Conservation (phyloP, 2,888 invertebrate genomes). For the Gisinianus flammeolus region DNA sequence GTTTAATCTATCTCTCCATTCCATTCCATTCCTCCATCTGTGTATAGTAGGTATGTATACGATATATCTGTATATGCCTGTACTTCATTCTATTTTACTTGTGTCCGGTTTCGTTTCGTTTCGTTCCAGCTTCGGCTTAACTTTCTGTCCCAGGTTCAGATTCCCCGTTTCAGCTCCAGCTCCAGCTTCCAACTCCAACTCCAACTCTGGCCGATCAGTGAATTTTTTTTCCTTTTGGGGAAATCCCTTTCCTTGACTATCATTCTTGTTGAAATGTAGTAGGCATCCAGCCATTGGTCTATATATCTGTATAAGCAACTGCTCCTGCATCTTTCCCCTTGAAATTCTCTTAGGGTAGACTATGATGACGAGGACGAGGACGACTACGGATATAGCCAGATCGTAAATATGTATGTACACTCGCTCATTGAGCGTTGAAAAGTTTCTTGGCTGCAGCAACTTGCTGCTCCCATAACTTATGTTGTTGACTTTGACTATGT, state of each 20-base stretch:
- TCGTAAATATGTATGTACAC: too few relatives aligned
- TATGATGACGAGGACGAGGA: too few relatives aligned
- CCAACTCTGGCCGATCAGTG: not conserved
- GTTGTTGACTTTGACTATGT: slow-evolving; percentile 31
- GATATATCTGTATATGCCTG: not conserved
- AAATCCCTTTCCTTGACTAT: slow-evolving; percentile 1
- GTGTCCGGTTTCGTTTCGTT: not conserved
- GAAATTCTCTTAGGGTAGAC: too few relatives aligned
- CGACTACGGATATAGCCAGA: too few relatives aligned
- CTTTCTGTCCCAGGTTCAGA: not conserved
- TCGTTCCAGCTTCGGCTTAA: not conserved
- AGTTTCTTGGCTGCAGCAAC: slow-evolving; percentile 34
- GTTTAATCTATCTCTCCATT: slow-evolving; percentile 30
- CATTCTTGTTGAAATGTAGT: slow-evolving; percentile 26
- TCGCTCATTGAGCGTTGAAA: slow-evolving; percentile 25
- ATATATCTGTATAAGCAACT: too few relatives aligned
- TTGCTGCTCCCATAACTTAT: slow-evolving; percentile 34
- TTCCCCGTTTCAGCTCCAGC: not conserved
- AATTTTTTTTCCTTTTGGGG: not conserved
- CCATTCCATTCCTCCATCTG: not conserved
- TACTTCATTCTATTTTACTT: not conserved
- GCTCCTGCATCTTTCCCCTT: too few relatives aligned
- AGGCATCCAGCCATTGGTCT: too few relatives aligned
- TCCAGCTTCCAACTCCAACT: not conserved
- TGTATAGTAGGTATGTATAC: not conserved